Base-by-base conservation (phyloP, 2,888 invertebrate species). In the Agriotes lineatus region DNA sequence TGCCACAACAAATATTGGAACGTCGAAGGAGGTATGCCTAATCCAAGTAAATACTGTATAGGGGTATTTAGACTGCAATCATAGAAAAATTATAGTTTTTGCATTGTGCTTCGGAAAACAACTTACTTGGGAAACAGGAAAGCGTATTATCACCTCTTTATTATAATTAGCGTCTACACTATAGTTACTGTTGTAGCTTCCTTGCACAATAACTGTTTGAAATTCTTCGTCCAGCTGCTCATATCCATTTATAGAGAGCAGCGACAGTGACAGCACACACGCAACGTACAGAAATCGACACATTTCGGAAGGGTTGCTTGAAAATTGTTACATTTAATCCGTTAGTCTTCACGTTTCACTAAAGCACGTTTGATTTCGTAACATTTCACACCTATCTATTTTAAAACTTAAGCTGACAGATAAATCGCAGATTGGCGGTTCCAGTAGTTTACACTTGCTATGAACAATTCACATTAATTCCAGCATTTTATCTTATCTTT, bases 1-100 rank as follows among this genome's bases (percentile, higher is more conserved):
- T 0, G 91, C 90, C 0, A 93, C 92, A 64, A 93, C 87, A 14
- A 65, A 60, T 4, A 69, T 33, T 3, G 69, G 69, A 16, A 65
- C 56, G 14, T 39, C 56, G 14, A 20, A 44, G 22, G 18, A 25
- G 2, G 54, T 42, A 6, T 54, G 12, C 9, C 60, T 30, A 14
- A 44, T 65, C 56, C 39, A 60, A 5, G 60, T 56, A 10, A 22
- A 69, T 9, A 65, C 60, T 19, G 18, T 30, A n/a, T 56, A 64
- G 2, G 69, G 69, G 14, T 60, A 60, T 19, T 37, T 60, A 2
- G 64, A 59, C 69, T 69, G 33, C 1, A 56, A 56, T 1, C 30
- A 18, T 9, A 2, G 14, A 25, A 50, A 9, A n/a, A n/a, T 50
- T n/a, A n/a, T n/a, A n/a, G n/a, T n/a, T n/a, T n/a, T n/a, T n/a